Evolutionary conservation across 2,113 vertebrate species (phyloP), one percentile per base, ranked within the genome.

Genomic region (Haemorhous mexicanus): DNA sequence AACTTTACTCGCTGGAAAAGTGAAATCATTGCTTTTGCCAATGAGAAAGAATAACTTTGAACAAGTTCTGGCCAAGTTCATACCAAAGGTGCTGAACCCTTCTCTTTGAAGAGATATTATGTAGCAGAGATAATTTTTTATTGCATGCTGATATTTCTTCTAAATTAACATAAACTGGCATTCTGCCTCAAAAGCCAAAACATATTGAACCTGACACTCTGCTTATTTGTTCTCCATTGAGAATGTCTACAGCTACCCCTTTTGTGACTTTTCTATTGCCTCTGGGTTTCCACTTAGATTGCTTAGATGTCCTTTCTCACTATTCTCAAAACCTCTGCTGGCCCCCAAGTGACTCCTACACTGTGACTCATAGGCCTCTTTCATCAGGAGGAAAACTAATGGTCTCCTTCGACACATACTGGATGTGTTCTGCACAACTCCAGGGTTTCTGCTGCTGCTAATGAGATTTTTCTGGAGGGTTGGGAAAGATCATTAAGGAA

Each of bases 381-480:
- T 96, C 87, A 95, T 96, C 86, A 93, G 68, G 70, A 94, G 58
- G 46, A 84, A 93, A 94, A 72, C 87, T 92, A 95, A 96, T 44
- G 83, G 89, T 93, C 77, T 89, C 87, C 35, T 88, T 64, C 21
- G 0, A 75, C 61, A 94, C 39, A 55, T 52, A 46, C 80, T 96
- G 84, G 66, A 93, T 78, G 43, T 6, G 9, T 61, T 76, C 84
- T 93, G 73, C 83, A 73, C 73, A 96, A 84, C 96, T 90, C 35
- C 53, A 67, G 95, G 89, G 82, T 80, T 83, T 91, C n/a, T 52
- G 28, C 13, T 82, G 68, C 93, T 95, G 87, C 83, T 98, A 97
- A 96, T 97, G 97, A 97, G 95, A 75, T 97, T 96, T 95, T 98
- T 92, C 95, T 92, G 69, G 91, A 95, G 94, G 94, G 47, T 11